Evolutionary conservation across 2,797 vertebrate genomes (phyloP), one percentile per base, ranked within the genome.

Genomic region (Sphenodon punctatus): DNA sequence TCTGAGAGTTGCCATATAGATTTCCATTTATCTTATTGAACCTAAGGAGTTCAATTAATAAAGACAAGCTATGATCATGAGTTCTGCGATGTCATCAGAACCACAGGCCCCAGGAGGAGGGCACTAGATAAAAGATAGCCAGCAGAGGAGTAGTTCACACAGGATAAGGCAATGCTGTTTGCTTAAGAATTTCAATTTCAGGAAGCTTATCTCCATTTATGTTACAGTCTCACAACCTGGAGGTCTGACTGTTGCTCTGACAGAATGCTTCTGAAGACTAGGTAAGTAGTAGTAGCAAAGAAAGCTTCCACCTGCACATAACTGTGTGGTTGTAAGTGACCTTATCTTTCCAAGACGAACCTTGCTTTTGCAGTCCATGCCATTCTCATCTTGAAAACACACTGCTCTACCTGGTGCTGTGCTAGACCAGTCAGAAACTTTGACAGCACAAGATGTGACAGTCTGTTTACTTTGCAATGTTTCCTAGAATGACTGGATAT

Each of bases 301-400:
- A 86, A 64, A 27, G 34, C 49, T 60, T 79, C 69, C 77, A 69
- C 43, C n/a, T 60, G 5, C 51, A 42, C 5, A 74, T 73, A 71
- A 34, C 10, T 61, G 42, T 25, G 30, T 19, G 55, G 9, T 14
- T 30, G 17, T 43, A 23, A 38, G n/a, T n/a, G n/a, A 38, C 36
- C 11, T 48, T 25, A 11, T 27, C 42, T 73, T 59, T 25, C 23
- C 7, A 46, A 66, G 56, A 19, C 17, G 45, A 34, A 20, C 25
- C 55, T 55, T 75, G 22, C 48, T 32, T 65, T 51, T 4, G 32
- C 43, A 34, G 43, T 34, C 16, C 17, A 34, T 30, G 30, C 5
- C 22, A 64, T 78, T 60, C 59, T 30, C 51, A 41, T 3, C 4
- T 6, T 23, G 68, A n/a, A 42, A 61, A 80, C 87, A 75, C 63